phyloP scores from a whole-genome alignment of 2,888 invertebrate species.

The Luffia ferchaultella region DNA sequence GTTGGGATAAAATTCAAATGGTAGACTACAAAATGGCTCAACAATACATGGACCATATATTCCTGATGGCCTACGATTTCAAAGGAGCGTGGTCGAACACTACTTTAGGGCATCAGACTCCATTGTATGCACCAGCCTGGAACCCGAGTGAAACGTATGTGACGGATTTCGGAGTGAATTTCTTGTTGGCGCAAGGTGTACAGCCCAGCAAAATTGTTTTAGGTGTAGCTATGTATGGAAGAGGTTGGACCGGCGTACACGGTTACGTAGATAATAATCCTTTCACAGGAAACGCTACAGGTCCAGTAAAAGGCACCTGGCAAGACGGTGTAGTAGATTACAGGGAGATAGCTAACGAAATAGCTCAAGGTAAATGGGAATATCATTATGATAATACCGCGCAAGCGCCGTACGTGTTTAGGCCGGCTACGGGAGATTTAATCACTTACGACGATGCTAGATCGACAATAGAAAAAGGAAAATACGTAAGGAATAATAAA shows the following conservation, averaged over 20 bases:
- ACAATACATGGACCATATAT: constrained; percentile 59
- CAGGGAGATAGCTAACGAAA: constrained; percentile 49
- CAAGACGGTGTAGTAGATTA: constrained; percentile 59
- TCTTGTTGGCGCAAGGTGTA: constrained; percentile 51
- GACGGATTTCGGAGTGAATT: constrained; percentile 54
- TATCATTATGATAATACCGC: constrained; percentile 53
- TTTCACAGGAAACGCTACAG: constrained; percentile 52
- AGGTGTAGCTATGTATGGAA: constrained; percentile 57
- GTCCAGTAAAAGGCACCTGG: constrained; percentile 55
- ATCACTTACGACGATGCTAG: constrained; percentile 54
- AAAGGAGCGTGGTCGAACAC: constrained; percentile 61
- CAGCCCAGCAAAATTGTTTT: constrained; percentile 51
- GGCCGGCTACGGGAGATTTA: constrained; percentile 44
- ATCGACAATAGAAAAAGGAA: constrained; percentile 54
- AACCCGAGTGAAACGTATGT: constrained; percentile 53
- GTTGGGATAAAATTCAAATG: constrained; percentile 60
- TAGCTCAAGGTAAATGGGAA: constrained; percentile 50
- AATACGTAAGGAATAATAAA: constrained; percentile 55
- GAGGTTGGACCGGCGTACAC: constrained; percentile 56
- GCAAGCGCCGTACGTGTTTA: constrained; percentile 56
- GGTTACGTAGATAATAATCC: constrained; percentile 39
- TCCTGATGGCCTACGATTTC: constrained; percentile 58
- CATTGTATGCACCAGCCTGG: constrained; percentile 50
- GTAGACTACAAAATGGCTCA: constrained; percentile 52
- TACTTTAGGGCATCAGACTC: constrained; percentile 49